Conservation (phyloP, 2,797 vertebrate genomes). For the Acipenser oxyrinchus region DNA sequence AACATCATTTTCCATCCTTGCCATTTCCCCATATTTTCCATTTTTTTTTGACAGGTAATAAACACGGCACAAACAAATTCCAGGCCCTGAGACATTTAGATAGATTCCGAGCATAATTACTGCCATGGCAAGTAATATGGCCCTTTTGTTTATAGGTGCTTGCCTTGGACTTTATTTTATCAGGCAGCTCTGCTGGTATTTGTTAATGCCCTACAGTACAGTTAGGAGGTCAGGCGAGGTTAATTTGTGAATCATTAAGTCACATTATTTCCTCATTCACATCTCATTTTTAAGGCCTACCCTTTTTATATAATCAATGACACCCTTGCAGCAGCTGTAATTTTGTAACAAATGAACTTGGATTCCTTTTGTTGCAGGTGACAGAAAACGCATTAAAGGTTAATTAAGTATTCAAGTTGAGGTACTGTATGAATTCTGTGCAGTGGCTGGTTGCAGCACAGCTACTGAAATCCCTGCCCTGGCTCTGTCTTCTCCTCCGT, state of each 20-base stretch:
- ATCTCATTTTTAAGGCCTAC: constrained; percentile 30
- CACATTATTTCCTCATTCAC: constrained; percentile 49
- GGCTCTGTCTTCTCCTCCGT: not conserved
- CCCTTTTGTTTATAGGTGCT: constrained; percentile 30
- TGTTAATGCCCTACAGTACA: constrained; percentile 23
- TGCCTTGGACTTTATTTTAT: constrained; percentile 38
- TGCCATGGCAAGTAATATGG: constrained; percentile 28
- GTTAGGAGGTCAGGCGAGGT: constrained; percentile 40
- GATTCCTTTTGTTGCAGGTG: constrained; percentile 54
- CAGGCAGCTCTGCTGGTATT: constrained; percentile 32
- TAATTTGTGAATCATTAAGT: constrained; percentile 54
- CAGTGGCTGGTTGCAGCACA: not conserved
- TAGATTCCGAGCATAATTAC: constrained; percentile 28
- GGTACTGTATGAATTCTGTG: constrained; percentile 5
- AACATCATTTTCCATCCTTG: constrained; percentile 25
- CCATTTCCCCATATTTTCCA: constrained; percentile 22
- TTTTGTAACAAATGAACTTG: constrained; percentile 53
- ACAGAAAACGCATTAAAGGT: constrained; percentile 51
- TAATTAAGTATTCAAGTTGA: constrained; percentile 42
- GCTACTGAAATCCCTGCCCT: not conserved
- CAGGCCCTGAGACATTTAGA: constrained; percentile 24
- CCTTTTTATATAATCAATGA: constrained; percentile 48
- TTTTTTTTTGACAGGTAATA: constrained; percentile 18
- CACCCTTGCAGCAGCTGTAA: constrained; percentile 48
- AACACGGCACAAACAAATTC: constrained; percentile 12